phyloP scores from a whole-genome alignment of 2,888 invertebrate genomes.

The Mythimna vitellina region DNA sequence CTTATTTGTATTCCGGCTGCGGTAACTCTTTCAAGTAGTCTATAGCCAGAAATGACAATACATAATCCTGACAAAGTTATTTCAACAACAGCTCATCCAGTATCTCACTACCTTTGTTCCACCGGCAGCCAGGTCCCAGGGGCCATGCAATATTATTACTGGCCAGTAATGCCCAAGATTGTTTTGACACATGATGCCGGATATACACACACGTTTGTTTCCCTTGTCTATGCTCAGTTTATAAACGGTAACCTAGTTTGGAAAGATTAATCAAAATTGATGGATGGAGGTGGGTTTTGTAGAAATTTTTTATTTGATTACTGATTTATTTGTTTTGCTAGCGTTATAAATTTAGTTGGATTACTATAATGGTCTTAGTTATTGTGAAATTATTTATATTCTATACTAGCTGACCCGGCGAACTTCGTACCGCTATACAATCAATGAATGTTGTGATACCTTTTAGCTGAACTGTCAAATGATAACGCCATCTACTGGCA shows the following conservation, averaged over 20 bases:
- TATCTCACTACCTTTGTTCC: constrained; percentile 7
- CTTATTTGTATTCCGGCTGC: too few species aligned
- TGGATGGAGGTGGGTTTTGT: constrained; percentile 20
- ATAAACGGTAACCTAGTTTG: constrained; percentile 40
- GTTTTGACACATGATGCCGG: constrained; percentile 83
- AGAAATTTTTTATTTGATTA: constrained; percentile 3
- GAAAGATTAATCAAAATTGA: constrained; percentile 28
- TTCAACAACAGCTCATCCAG: constrained; percentile 45
- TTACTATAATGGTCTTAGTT: background rate
- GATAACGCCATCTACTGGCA: too few species aligned
- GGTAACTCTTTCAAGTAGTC: too few species aligned
- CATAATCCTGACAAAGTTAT: constrained; percentile 13
- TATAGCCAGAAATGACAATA: background rate
- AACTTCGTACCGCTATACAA: too few species aligned
- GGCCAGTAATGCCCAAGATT: constrained; percentile 83
- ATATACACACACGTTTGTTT: constrained; percentile 70
- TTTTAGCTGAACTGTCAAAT: too few species aligned
- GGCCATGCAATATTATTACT: constrained; percentile 79
- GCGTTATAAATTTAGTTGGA: background rate
- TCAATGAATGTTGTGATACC: too few species aligned
- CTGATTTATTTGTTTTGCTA: constrained; percentile 10
- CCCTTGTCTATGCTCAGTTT: constrained; percentile 48
- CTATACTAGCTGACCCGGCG: background rate
- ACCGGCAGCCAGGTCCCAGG: constrained; percentile 52
- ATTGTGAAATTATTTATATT: background rate